Base-by-base conservation (phyloP, 1,140 invertebrate genomes). In the Meloidogyne exigua region DNA sequence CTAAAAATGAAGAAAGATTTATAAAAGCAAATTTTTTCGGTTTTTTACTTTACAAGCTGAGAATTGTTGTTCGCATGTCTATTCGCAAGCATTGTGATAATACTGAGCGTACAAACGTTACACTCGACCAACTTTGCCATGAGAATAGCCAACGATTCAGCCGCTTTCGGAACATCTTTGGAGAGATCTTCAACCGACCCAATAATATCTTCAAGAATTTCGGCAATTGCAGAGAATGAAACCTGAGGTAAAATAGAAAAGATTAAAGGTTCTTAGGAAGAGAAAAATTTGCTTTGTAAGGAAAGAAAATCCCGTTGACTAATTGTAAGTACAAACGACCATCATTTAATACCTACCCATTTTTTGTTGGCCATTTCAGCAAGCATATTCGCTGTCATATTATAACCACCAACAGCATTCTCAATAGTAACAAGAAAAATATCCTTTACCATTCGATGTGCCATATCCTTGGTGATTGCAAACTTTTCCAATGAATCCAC, bases 191-290 rank as follows among this genome's bases (percentile, higher is more conserved):
- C 78, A 15, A 79, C 28, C 18, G 76, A 80, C n/a, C 49, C 78
- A n/a, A 80, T 79, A 74, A 79, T 72, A 11, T 79, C 77, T 44
- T 79, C 77, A 23, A 79, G 26, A 62, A 74, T 68, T 13, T 79
- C 68, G 23, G 42, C 70, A 32, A 79, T 28, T 18, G 57, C 26
- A 13, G 68, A 23, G n/a, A 32, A 26, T 2, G 76, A 79, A 26
- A 77, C 13, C 70, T 71, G 44, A 68, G 9, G 5, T 3, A 32
- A n/a, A n/a, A n/a, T n/a, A n/a, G 12, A n/a, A 18, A 4, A n/a
- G 66, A 9, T 68, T n/a, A n/a, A n/a, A n/a, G n/a, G n/a, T n/a
- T n/a, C n/a, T n/a, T n/a, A 32, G 7, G 28, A 32, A 32, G 7
- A 3, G 7, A 32, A 2, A 2, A 32, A 32, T 32, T 32, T 32